Percentiles rank a stretch among this genome's conserved stretches.
These are phyloP conservation scores for Eremophila alpestris DNA, from an alignment of 2,797 vertebrate genomes.

Conservation along the genomic window DNA sequence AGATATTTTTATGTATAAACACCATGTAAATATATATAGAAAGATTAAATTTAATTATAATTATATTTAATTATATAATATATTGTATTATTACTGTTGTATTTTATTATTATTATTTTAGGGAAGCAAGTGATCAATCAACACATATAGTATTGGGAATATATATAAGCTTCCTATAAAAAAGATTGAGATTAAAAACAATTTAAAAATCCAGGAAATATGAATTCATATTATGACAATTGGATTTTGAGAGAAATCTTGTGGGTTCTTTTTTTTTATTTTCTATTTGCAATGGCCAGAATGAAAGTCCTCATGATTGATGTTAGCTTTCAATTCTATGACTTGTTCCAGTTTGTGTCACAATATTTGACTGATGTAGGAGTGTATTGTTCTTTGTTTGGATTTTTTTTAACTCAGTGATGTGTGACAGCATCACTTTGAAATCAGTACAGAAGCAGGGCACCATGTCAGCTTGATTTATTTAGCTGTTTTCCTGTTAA, in stretches of 20 bases:
- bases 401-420: neutral
- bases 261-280: neutral
- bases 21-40: no score
- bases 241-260: neutral
- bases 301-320: constrained; percentile 16
- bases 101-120: neutral
- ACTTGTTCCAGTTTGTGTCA: constrained; percentile 52
- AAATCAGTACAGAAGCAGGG: neutral
- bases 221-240: neutral
- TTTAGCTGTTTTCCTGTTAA: constrained; percentile 43
- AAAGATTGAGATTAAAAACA: neutral
- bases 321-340: constrained; percentile 29
- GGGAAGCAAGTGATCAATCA: neutral
- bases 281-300: neutral
- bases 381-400: constrained; percentile 3
- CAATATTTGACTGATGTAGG: constrained; percentile 53
- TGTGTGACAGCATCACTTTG: constrained; percentile 33
- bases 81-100: neutral
- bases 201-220: neutral
- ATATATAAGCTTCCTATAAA: neutral
- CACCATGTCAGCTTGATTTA: constrained; percentile 37
- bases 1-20: no score
- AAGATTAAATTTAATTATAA: neutral
- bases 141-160: neutral
- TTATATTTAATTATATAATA: neutral